Conservation (phyloP, 2,888 invertebrate genomes). For the Aelia acuminata region DNA sequence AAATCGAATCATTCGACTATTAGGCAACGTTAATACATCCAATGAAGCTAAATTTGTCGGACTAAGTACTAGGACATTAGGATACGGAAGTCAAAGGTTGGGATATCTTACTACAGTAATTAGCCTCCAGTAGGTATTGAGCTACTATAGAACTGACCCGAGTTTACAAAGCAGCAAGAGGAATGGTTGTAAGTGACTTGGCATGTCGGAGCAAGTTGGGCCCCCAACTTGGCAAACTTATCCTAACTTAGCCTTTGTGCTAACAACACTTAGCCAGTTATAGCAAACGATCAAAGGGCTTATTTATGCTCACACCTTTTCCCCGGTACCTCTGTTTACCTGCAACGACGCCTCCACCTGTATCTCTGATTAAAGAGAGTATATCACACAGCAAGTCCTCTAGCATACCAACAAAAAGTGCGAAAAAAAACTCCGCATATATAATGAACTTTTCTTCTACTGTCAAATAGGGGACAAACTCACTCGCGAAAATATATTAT, state of each 20-base stretch:
- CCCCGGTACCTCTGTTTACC: not conserved
- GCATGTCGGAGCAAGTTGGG: conserved; percentile 22
- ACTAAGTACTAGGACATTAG: not conserved
- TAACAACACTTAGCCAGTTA: conserved; percentile 50
- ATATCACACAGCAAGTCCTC: not conserved
- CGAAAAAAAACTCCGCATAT: too few relatives aligned
- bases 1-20: not conserved
- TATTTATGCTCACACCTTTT: conserved; percentile 46
- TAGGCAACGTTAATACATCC: not conserved
- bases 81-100: not conserved
- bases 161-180: conserved; percentile 40
- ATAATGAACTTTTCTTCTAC: too few relatives aligned
- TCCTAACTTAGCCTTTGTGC: conserved; percentile 7
- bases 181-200: conserved; percentile 45
- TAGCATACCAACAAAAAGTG: not conserved
- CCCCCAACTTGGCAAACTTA: conserved; percentile 25
- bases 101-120: conserved; percentile 33
- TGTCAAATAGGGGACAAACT: too few relatives aligned
- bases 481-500: too few relatives aligned
- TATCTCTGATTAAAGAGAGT: not conserved
- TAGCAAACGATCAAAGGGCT: conserved; percentile 35
- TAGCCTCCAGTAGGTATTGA: conserved; percentile 21
- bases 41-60: not conserved
- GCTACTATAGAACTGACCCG: conserved; percentile 24
- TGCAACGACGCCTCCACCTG: not conserved